A percentile compares a stretch with the other conserved stretches of the same genome.
These are phyloP conservation scores for Ophion ellenae DNA, from an alignment of 2,888 invertebrate genomes.

Conservation along the genomic window DNA sequence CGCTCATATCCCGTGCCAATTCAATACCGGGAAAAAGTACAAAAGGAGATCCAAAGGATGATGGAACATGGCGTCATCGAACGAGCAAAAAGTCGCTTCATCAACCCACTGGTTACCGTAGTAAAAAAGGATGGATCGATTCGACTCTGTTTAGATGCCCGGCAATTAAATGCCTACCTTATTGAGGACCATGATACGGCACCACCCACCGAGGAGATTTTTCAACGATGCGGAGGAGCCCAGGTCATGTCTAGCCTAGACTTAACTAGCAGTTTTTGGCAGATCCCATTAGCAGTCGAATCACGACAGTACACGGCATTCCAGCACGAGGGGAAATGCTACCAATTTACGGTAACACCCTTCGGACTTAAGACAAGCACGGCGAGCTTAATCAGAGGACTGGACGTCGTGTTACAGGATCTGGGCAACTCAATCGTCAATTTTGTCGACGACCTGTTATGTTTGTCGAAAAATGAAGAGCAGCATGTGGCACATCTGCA, in stretches of 20 bases:
- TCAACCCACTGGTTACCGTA: not conserved
- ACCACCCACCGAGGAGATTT: not conserved
- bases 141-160: not conserved
- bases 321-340: not conserved
- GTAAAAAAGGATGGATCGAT: slow-evolving; percentile 17
- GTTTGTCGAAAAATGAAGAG: not conserved
- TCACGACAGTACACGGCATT: slow-evolving; percentile 2
- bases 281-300: not conserved
- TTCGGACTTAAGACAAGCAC: not conserved
- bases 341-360: slow-evolving; percentile 2
- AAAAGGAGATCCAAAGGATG: slow-evolving; percentile 6
- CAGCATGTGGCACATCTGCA: slow-evolving; percentile 54
- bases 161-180: slow-evolving; percentile 5
- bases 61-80: not conserved
- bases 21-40: slow-evolving; percentile 4
- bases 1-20: slow-evolving; percentile 19
- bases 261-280: slow-evolving; percentile 17
- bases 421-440: slow-evolving; percentile 15
- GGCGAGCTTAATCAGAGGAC: no score
- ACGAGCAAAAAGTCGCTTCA: not conserved
- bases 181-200: not conserved
- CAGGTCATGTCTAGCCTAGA: slow-evolving; percentile 13
- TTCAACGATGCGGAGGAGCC: not conserved
- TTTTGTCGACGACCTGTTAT: slow-evolving; percentile 54
- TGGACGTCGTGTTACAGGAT: not conserved